phyloP scores from a whole-genome alignment of 2,888 invertebrate genomes.

The Lasioglossum vierecki region DNA sequence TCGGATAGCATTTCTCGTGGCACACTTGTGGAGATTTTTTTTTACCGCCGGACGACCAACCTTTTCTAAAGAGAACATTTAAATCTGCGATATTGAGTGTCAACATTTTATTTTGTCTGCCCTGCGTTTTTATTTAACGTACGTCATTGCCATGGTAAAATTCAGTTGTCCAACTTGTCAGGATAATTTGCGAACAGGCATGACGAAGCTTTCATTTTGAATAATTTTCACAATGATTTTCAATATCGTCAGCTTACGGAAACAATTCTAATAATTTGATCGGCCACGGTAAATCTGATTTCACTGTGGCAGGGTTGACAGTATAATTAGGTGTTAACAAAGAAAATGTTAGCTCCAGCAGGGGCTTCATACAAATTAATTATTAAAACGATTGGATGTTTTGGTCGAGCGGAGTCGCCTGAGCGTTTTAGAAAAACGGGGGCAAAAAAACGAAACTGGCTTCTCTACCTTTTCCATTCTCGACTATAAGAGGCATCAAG shows the following conservation, averaged over 20 bases:
- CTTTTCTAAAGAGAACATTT: background rate
- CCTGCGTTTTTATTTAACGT: background rate
- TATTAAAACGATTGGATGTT: background rate
- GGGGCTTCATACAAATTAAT: background rate
- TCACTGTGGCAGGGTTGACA: background rate
- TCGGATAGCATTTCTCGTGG: background rate
- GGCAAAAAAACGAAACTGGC: conserved; percentile 48
- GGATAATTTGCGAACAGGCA: background rate
- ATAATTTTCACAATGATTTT: too few relatives aligned
- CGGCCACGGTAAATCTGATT: background rate
- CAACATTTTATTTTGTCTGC: background rate
- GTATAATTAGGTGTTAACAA: background rate
- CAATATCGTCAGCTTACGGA: background rate
- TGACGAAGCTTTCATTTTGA: background rate
- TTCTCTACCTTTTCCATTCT: conserved; percentile 51
- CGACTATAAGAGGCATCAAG: conserved; percentile 69
- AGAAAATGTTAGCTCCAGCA: background rate
- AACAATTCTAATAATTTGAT: background rate
- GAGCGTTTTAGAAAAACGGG: conserved; percentile 47
- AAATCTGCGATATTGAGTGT: background rate
- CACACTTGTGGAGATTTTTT: background rate
- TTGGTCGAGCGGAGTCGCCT: conserved; percentile 15
- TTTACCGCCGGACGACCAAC: background rate
- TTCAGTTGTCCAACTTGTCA: background rate
- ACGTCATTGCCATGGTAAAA: background rate